These are phyloP conservation scores for Eueides isabella DNA, from an alignment of 1,140 invertebrate species.

Conservation along the genomic window DNA sequence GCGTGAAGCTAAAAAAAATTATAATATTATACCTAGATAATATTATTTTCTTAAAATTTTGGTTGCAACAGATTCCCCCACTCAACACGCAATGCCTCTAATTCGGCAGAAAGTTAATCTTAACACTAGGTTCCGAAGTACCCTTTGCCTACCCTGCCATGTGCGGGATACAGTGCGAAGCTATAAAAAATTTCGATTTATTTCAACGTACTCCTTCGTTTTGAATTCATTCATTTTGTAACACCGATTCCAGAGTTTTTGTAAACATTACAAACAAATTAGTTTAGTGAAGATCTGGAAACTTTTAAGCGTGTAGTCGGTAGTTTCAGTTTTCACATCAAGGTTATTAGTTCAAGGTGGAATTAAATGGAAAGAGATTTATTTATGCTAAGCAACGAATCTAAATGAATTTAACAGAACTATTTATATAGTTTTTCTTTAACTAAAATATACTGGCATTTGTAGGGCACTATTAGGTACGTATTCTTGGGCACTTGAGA, in stretches of 20 bases:
- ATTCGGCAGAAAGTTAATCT: too few relatives aligned
- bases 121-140: too few relatives aligned
- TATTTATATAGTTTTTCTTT: not conserved
- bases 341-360: conserved; percentile 2
- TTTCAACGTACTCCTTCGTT: not conserved
- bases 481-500: too few relatives aligned
- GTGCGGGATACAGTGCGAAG: too few relatives aligned
- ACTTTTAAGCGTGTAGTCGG: not conserved
- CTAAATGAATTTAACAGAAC: not conserved
- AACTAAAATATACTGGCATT: not conserved
- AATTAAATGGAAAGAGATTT: not conserved
- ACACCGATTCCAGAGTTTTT: not conserved
- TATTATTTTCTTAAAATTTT: too few relatives aligned
- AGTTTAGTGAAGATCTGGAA: not conserved
- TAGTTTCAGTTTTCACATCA: not conserved
- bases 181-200: too few relatives aligned
- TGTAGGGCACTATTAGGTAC: too few relatives aligned
- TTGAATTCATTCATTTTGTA: not conserved
- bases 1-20: too few relatives aligned
- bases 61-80: too few relatives aligned
- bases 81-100: too few relatives aligned
- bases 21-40: too few relatives aligned
- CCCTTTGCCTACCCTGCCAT: too few relatives aligned
- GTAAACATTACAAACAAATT: conserved; percentile 2
- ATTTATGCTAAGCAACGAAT: not conserved